These are phyloP conservation scores for Maniola hyperantus DNA, from an alignment of 2,888 invertebrate species.

Conservation along the genomic window DNA sequence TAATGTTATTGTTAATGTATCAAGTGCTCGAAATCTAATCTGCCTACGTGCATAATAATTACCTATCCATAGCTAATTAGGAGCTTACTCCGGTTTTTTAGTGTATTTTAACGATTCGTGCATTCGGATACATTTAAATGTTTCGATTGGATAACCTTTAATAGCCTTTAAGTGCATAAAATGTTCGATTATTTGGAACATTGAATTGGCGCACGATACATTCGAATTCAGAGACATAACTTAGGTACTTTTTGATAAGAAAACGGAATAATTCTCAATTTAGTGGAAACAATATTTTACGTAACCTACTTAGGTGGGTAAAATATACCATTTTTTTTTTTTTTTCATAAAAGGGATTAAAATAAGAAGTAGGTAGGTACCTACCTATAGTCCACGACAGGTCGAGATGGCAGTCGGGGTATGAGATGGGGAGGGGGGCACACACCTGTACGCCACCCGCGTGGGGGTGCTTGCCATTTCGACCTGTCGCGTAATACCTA, in stretches of 20 bases:
- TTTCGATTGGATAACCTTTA: slow-evolving; percentile 60
- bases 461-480: no score
- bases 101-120: slow-evolving; percentile 52
- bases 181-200: slow-evolving; percentile 51
- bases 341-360: background rate
- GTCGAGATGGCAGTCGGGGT: no score
- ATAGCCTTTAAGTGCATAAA: slow-evolving; percentile 56
- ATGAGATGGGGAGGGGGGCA: no score
- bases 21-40: slow-evolving; percentile 17
- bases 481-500: no score
- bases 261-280: slow-evolving; percentile 12
- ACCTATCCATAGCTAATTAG: slow-evolving; percentile 39
- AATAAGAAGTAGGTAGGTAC: background rate
- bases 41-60: slow-evolving; percentile 15
- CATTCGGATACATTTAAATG: slow-evolving; percentile 64
- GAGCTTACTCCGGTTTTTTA: slow-evolving; percentile 42
- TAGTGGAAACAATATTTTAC: slow-evolving; percentile 2
- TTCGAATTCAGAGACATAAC: slow-evolving; percentile 28
- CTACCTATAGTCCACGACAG: background rate
- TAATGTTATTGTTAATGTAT: background rate
- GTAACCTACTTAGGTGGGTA: no score
- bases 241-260: slow-evolving; percentile 19
- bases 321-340: no score
- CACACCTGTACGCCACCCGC: no score
- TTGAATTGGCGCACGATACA: slow-evolving; percentile 41